Evolutionary conservation across 1,140 invertebrate species (phyloP).

Genomic region (Armadillidium nasatum): DNA sequence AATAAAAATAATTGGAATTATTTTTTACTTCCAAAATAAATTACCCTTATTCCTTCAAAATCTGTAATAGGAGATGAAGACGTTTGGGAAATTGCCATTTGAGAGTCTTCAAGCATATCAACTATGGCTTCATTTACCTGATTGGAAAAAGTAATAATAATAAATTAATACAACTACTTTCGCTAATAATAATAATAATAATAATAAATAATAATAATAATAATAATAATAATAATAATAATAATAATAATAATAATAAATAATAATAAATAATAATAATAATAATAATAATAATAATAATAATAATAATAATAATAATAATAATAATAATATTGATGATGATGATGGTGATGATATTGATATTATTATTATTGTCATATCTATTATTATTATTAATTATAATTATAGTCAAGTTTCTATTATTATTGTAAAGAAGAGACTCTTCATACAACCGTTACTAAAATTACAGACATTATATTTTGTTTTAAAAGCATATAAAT

Average conservation of each 20-base stretch:
- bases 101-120: not conserved
- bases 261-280: not conserved
- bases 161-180: no score
- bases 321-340: not conserved
- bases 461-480: no score
- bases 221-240: not conserved
- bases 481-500: no score
- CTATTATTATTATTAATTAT: no score
- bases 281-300: not conserved
- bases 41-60: not conserved
- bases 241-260: not conserved
- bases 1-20: no score
- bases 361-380: no score
- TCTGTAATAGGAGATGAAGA: not conserved
- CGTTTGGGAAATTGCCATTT: not conserved
- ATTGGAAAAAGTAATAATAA: no score
- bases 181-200: slow-evolving; percentile 10
- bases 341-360: no score
- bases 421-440: no score
- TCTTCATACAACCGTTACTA: no score
- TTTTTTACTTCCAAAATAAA: no score
- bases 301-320: not conserved
- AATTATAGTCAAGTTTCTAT: no score
- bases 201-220: slow-evolving; percentile 3
- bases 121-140: not conserved